These are phyloP conservation scores for Chrysolina oricalcia DNA, from an alignment of 2,888 invertebrate species.

Conservation along the genomic window DNA sequence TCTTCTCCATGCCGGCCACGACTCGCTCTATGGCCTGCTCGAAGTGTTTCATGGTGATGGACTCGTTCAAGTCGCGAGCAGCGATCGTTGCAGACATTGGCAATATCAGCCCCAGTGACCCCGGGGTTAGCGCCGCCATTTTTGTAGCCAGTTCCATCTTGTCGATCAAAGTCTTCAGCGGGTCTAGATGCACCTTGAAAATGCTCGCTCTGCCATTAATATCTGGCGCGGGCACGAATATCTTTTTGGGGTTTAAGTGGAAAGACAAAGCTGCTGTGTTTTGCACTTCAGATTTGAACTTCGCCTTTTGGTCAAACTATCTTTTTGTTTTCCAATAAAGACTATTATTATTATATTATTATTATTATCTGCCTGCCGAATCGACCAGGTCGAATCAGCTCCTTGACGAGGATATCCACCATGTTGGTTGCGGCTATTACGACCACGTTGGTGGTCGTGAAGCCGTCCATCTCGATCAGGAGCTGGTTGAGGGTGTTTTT, in stretches of 20 bases:
- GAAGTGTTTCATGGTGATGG: slow-evolving; percentile 92
- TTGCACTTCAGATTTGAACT: too few species aligned
- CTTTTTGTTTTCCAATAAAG: too few species aligned
- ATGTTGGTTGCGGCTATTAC: slow-evolving; percentile 99
- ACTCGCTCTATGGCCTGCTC: slow-evolving; percentile 99
- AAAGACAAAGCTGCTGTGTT: too few species aligned
- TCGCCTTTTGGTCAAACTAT: too few species aligned
- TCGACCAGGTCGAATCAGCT: slow-evolving; percentile 97
- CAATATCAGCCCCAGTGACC: slow-evolving; percentile 99
- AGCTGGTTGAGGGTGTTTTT: slow-evolving; percentile 99
- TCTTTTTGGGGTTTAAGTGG: too few species aligned
- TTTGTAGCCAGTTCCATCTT: slow-evolving; percentile 92
- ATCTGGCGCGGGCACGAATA: slow-evolving; percentile 97
- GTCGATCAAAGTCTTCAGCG: slow-evolving; percentile 90
- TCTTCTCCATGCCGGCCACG: slow-evolving; percentile 98
- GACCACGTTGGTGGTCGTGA: slow-evolving; percentile 98
- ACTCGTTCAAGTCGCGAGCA: slow-evolving; percentile 89
- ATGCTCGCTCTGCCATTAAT: slow-evolving; percentile 84
- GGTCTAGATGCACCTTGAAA: slow-evolving; percentile 84
- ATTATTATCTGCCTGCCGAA: slow-evolving; percentile 99
- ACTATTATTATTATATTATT: too few species aligned
- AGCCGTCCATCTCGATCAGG: slow-evolving; percentile 99
- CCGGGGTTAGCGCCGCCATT: slow-evolving; percentile 98
- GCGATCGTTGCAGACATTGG: slow-evolving; percentile 99
- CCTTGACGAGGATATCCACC: slow-evolving; percentile 97